Percentiles rank a stretch among this genome's conserved stretches.
Evolutionary conservation across 2,797 vertebrate species (phyloP).

Genomic region (Spondyliosoma cantharus): DNA sequence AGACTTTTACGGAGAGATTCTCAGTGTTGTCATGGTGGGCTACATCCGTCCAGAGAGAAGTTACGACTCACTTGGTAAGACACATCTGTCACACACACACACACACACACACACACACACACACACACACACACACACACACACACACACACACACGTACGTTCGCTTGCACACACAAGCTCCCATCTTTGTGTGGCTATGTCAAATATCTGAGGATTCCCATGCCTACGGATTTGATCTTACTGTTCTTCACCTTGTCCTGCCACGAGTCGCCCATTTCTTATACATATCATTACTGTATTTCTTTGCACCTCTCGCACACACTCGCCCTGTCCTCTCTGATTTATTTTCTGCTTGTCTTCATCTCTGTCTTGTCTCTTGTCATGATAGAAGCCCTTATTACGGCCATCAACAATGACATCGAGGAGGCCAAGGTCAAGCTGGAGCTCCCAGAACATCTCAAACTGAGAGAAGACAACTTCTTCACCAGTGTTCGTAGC

Average conservation of each 20-base stretch:
- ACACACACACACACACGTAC: neutral
- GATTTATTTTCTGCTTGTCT: neutral
- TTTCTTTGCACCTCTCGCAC: neutral
- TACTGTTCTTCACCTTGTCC: neutral
- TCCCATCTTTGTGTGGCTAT: neutral
- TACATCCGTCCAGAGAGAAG: constrained; percentile 97
- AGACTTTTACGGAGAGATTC: constrained; percentile 94
- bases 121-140: neutral
- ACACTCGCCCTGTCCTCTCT: neutral
- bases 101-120: neutral
- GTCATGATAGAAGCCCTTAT: constrained; percentile 90
- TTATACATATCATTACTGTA: neutral
- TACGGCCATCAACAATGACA: constrained; percentile 91
- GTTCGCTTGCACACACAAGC: neutral
- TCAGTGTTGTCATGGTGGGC: constrained; percentile 92
- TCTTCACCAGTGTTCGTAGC: constrained; percentile 82
- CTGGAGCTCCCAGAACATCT: constrained; percentile 91
- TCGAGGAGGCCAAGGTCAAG: constrained; percentile 89
- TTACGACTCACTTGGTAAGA: constrained; percentile 91
- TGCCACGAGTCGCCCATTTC: neutral
- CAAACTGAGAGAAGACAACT: constrained; percentile 91
- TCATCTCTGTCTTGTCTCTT: neutral
- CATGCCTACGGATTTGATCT: neutral
- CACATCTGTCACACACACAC: neutral
- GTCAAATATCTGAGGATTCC: neutral